Percentiles rank a stretch among this genome's conserved stretches.
These are phyloP conservation scores for Rambutsinella grinnellia DNA, from an alignment of 2,888 invertebrate species.

Conservation along the genomic window DNA sequence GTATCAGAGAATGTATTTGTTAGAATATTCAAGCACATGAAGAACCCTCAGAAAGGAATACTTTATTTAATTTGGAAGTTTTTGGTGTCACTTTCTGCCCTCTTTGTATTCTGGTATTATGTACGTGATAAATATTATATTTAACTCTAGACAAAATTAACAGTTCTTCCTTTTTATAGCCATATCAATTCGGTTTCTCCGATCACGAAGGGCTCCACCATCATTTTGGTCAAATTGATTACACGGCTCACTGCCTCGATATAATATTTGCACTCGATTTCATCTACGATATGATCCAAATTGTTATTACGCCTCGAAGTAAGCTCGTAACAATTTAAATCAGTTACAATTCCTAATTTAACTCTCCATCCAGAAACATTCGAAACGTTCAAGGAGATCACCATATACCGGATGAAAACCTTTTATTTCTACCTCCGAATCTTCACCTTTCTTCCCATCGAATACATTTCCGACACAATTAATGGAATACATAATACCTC, in stretches of 20 bases:
- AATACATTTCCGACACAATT: slow-evolving; percentile 51
- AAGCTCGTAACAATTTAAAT: slow-evolving; percentile 11
- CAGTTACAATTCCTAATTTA: neutral
- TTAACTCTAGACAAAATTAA: neutral
- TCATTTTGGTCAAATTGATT: slow-evolving; percentile 38
- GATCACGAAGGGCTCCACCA: neutral
- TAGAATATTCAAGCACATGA: slow-evolving; percentile 15
- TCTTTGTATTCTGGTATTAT: slow-evolving; percentile 57
- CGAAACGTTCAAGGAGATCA: slow-evolving; percentile 55
- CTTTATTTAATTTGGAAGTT: slow-evolving; percentile 49
- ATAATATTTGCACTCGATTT: slow-evolving; percentile 55
- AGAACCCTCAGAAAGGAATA: slow-evolving; percentile 9
- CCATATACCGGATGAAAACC: slow-evolving; percentile 45
- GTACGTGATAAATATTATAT: slow-evolving; percentile 16
- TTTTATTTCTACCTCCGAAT: slow-evolving; percentile 54
- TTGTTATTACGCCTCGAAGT: slow-evolving; percentile 64
- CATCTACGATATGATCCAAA: slow-evolving; percentile 56
- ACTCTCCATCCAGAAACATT: slow-evolving; percentile 56
- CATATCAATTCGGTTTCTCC: slow-evolving; percentile 60
- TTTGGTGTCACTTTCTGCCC: slow-evolving; percentile 38
- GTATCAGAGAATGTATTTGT: slow-evolving; percentile 28
- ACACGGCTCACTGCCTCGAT: slow-evolving; percentile 49
- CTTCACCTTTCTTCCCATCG: slow-evolving; percentile 59
- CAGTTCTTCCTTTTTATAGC: slow-evolving; percentile 10
- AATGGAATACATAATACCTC: slow-evolving; percentile 24